phyloP scores from a whole-genome alignment of 2,888 invertebrate species.

The Ectemnius lituratus region DNA sequence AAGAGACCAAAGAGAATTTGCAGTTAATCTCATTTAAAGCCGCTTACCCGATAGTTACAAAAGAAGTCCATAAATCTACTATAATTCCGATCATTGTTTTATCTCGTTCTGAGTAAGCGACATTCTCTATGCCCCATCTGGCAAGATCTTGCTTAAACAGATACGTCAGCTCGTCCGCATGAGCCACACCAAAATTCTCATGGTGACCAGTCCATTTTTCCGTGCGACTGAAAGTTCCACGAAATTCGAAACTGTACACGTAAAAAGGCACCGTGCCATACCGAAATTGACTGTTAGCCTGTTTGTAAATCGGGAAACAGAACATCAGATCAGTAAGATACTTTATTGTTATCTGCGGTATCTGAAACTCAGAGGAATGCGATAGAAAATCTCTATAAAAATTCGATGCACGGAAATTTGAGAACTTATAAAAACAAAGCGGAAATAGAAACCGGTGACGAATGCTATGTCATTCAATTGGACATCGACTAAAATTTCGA shows the following conservation, averaged over 20 bases:
- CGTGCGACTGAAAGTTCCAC: constrained; percentile 41
- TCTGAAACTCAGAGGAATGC: too few species aligned
- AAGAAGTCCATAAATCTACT: constrained; percentile 77
- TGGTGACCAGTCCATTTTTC: constrained; percentile 7
- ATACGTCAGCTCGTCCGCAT: constrained; percentile 79
- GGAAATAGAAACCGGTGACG: too few species aligned
- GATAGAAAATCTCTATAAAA: too few species aligned
- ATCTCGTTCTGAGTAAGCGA: constrained; percentile 59
- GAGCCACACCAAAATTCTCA: constrained; percentile 72
- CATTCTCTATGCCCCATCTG: constrained; percentile 14
- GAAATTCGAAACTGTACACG: constrained; percentile 53
- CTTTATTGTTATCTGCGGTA: too few species aligned
- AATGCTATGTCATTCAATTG: too few species aligned
- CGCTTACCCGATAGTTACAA: constrained; percentile 62
- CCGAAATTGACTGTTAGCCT: not conserved
- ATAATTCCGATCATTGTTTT: constrained; percentile 69
- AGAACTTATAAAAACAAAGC: too few species aligned
- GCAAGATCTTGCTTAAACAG: constrained; percentile 69
- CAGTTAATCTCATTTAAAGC: not conserved
- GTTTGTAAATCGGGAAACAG: too few species aligned
- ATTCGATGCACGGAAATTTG: too few species aligned
- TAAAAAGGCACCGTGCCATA: constrained; percentile 30
- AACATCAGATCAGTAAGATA: not conserved
- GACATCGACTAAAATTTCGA: too few species aligned
- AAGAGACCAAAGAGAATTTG: not conserved